Conservation (phyloP, 1,140 invertebrate species). For the Phymorhynchus buccinoides region DNA sequence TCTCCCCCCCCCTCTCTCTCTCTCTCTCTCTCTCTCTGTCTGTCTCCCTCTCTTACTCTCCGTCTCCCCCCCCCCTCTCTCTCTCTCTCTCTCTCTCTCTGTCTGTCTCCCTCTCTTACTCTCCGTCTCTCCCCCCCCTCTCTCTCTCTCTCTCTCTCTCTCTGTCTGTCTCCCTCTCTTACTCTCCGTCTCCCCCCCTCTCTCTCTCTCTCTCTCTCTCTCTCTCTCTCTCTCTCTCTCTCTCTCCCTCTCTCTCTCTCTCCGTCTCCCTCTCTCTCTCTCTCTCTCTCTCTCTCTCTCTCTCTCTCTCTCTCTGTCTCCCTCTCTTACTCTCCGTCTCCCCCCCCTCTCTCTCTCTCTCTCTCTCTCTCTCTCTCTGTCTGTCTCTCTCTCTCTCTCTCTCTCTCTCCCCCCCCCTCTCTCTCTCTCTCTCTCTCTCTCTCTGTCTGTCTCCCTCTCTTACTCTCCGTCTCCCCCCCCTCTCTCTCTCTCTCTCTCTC, state of each 20-base stretch:
- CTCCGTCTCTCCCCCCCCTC: too few species aligned
- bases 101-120: not conserved
- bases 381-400: not conserved
- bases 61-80: not conserved
- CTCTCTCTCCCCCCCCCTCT: not conserved
- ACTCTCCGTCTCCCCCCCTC: not conserved
- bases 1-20: not conserved
- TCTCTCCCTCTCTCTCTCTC: not conserved
- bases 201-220: conserved; percentile 1
- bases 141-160: too few species aligned
- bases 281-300: too few species aligned
- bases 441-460: not conserved
- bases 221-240: not conserved
- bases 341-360: not conserved
- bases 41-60: not conserved
- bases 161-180: not conserved
- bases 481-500: not conserved
- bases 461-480: not conserved
- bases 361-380: not conserved
- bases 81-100: not conserved
- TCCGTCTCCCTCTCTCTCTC: not conserved
- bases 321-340: not conserved
- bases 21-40: not conserved
- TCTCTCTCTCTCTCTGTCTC: not conserved
- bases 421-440: not conserved